Evolutionary conservation across 2,797 vertebrate genomes (phyloP).

Genomic region (Chaetophractus vellerosus): DNA sequence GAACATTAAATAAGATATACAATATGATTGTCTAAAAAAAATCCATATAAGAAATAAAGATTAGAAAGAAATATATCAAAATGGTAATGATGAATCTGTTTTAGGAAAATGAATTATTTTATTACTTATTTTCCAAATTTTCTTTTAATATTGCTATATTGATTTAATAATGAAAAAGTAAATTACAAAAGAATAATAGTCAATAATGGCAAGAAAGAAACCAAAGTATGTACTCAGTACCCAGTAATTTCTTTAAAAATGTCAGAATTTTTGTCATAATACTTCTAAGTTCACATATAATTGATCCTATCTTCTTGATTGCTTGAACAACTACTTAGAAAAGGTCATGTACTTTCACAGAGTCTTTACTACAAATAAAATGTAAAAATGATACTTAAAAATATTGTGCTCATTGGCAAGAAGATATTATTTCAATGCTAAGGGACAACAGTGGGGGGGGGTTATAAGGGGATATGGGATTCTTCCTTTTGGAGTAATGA

Average conservation of each 20-base stretch:
- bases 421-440: no score
- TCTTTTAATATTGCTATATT: not conserved
- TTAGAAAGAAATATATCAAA: not conserved
- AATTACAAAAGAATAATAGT: not conserved
- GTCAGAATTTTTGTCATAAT: not conserved
- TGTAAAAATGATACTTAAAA: no score
- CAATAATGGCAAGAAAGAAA: constrained; percentile 44
- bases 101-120: not conserved
- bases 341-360: not conserved
- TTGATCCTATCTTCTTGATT: not conserved
- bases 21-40: not conserved
- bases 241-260: not conserved
- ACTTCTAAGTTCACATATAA: not conserved
- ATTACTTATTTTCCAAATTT: not conserved
- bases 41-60: not conserved
- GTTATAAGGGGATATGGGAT: no score
- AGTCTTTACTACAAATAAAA: not conserved
- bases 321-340: not conserved
- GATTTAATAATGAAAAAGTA: constrained; percentile 36
- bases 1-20: not conserved
- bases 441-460: no score
- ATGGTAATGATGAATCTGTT: not conserved
- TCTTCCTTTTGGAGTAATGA: no score
- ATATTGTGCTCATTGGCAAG: no score
- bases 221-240: not conserved